Evolutionary conservation across 92 coral and sea anemone species (phyloP), one percentile per base, ranked within the genome.

Genomic region (Muricea muricata): DNA sequence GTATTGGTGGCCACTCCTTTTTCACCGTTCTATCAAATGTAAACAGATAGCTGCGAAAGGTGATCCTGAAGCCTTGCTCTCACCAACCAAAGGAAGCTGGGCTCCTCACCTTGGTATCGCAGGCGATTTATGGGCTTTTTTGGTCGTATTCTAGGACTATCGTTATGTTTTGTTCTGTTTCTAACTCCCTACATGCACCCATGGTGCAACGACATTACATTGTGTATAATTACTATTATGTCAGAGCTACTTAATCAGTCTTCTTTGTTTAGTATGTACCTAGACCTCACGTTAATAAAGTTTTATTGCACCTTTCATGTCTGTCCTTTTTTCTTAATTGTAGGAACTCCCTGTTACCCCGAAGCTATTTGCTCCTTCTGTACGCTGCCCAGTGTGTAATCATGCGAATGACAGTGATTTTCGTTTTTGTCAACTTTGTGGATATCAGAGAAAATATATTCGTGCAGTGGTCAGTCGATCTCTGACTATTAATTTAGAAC

Each of bases 81-180:
- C 23, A 85, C 86, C n/a, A 85, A 90, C 13, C 41, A 6, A 26
- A 31, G 58, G 55, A 88, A 90, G 13, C 31, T 33, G 73, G 71
- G 71, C 84, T n/a, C n/a, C n/a, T n/a, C n/a, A 12, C 71, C 33
- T 25, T 32, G 24, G 24, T 23, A 33, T 80, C 31, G 86, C 89
- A 11, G 87, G 83, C 87, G 91, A 90, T 60, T 67, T 90, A 39
- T 72, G 91, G 93, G 93, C 29, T 23, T 87, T 83, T 17, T 7
- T 58, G 67, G 6, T 58, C 26, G 33, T 20, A 21, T 58, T 58
- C 33, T 9, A 58, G n/a, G 24, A 26, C 58, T 11, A 20, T 50
- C n/a, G n/a, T n/a, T n/a, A n/a, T n/a, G n/a, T n/a, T n/a, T n/a
- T n/a, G n/a, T n/a, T n/a, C n/a, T 55, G 65, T 55, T 7, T 21